Conservation (phyloP, 2,888 invertebrate genomes). For the Cecidostiba fungosa region DNA sequence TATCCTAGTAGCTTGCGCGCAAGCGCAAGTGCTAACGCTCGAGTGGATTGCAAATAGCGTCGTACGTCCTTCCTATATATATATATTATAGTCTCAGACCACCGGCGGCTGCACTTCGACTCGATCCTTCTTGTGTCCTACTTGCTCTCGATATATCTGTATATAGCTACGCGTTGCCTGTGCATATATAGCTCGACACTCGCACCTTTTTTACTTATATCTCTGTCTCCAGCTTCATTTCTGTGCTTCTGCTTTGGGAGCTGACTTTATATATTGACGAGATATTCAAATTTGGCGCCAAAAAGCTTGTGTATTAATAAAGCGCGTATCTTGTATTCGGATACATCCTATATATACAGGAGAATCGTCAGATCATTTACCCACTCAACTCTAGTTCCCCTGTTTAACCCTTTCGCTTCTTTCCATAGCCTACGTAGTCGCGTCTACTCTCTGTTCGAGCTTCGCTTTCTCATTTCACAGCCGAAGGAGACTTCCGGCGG, state of each 20-base stretch:
- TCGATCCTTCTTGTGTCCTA: slow-evolving; percentile 20
- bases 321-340: no score
- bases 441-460: not conserved
- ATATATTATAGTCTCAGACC: not conserved
- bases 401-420: slow-evolving; percentile 28
- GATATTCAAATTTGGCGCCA: not conserved
- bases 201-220: not conserved
- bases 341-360: no score
- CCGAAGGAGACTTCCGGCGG: slow-evolving; percentile 69
- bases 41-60: slow-evolving; percentile 64
- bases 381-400: not conserved
- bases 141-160: not conserved
- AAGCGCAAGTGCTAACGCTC: not conserved
- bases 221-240: not conserved
- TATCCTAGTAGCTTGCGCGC: not conserved
- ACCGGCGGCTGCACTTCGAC: not conserved
- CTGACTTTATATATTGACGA: not conserved
- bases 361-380: slow-evolving; percentile 37
- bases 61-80: slow-evolving; percentile 24
- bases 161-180: not conserved
- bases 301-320: not conserved
- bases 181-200: not conserved
- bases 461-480: slow-evolving; percentile 71
- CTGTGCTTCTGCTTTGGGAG: not conserved
- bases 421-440: not conserved